A percentile compares a stretch with the other conserved stretches of the same genome.
Evolutionary conservation across 2,113 vertebrate species (phyloP).

Genomic region (Notarius quadriscutis): DNA sequence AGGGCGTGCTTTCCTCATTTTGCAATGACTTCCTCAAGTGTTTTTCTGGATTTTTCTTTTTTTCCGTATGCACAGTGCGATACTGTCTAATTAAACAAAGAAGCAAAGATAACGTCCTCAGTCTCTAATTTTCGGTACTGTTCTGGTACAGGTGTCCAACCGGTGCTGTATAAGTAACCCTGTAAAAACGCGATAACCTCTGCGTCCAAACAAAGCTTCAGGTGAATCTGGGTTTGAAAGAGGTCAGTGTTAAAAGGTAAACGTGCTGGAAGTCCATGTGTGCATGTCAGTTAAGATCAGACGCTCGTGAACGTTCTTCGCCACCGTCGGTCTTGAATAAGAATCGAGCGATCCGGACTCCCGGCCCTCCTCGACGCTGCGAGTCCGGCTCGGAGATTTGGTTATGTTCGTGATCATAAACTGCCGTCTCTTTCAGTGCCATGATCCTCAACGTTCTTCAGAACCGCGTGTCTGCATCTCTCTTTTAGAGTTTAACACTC

Average conservation of each 20-base stretch:
- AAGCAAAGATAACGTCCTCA: conserved; percentile 4
- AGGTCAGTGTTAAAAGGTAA: conserved; percentile 32
- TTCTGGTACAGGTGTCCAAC: not conserved
- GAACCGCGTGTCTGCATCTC: not conserved
- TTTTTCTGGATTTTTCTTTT: conserved; percentile 60
- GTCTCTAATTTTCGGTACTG: conserved; percentile 29
- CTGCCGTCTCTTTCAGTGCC: conserved; percentile 58
- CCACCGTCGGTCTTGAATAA: conserved; percentile 6
- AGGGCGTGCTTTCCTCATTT: conserved; percentile 63
- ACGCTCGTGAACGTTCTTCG: conserved; percentile 9
- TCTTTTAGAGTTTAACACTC: not conserved
- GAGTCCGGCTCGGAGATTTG: not conserved
- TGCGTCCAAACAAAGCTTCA: not conserved
- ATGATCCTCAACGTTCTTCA: conserved; percentile 1
- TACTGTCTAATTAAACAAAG: conserved; percentile 60
- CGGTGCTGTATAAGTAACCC: not conserved
- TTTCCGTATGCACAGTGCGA: conserved; percentile 70
- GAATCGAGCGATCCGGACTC: conserved; percentile 15
- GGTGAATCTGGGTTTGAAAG: not conserved
- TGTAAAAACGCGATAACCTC: not conserved
- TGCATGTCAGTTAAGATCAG: not conserved
- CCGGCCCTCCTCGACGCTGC: not conserved
- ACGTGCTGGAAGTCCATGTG: not conserved
- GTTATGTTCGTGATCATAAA: not conserved
- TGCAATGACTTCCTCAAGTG: conserved; percentile 52